phyloP scores from a whole-genome alignment of 2,113 vertebrate species.

The Taurulus bubalis region DNA sequence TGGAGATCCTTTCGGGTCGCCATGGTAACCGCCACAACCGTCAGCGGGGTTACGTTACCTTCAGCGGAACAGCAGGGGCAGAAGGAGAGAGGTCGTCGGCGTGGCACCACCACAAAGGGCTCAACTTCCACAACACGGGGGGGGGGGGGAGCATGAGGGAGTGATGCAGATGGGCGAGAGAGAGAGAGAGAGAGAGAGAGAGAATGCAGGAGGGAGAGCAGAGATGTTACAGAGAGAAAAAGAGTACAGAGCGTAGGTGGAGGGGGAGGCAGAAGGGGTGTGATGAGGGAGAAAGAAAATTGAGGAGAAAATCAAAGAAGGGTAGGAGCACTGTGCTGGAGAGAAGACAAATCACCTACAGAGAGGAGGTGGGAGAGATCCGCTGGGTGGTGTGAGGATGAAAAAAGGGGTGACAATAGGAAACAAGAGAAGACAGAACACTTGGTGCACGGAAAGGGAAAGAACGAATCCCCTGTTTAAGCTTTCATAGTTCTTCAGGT shows the following conservation, averaged over 20 bases:
- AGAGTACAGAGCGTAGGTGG: conserved; percentile 49
- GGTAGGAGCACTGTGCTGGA: conserved; percentile 57
- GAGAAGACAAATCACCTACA: conserved; percentile 77
- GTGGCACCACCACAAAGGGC: conserved; percentile 95
- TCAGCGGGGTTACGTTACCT: conserved; percentile 93
- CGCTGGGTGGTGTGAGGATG: conserved; percentile 58
- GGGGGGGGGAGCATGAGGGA: conserved; percentile 59
- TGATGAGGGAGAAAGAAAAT: conserved; percentile 64
- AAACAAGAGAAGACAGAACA: conserved; percentile 46
- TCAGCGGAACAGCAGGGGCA: conserved; percentile 99
- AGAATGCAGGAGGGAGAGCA: conserved; percentile 83
- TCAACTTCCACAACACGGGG: conserved; percentile 91
- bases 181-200: conserved; percentile 51
- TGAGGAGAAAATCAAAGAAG: conserved; percentile 73
- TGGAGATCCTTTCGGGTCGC: conserved; percentile 71
- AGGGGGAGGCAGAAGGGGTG: conserved; percentile 12
- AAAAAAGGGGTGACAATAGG: conserved; percentile 52
- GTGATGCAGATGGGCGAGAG: conserved; percentile 74
- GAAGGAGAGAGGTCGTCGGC: conserved; percentile 98
- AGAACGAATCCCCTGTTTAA: conserved; percentile 57
- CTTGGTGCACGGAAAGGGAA: conserved; percentile 21
- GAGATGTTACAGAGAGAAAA: conserved; percentile 77
- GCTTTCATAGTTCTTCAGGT: conserved; percentile 21
- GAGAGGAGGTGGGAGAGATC: conserved; percentile 64
- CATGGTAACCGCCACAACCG: conserved; percentile 80